A percentile compares a stretch with the other conserved stretches of the same genome.
Conservation (phyloP, 1,140 invertebrate species). For the Cephus cinctus region DNA sequence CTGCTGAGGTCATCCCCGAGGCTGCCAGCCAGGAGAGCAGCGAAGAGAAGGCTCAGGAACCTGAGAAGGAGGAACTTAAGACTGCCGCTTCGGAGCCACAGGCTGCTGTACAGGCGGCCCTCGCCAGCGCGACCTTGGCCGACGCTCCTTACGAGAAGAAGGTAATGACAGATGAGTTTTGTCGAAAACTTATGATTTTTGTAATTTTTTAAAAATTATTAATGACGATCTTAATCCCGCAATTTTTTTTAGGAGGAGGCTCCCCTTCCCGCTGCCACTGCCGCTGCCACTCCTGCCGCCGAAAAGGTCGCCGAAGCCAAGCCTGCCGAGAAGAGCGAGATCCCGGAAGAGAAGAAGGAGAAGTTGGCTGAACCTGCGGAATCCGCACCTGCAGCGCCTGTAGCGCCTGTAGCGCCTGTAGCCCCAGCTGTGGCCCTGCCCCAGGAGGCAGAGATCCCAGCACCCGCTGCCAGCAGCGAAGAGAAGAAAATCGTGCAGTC, state of each 20-base stretch:
- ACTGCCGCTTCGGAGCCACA: conserved; percentile 23
- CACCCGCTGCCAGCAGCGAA: conserved; percentile 2
- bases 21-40: conserved; percentile 8
- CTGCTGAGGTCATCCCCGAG: background rate
- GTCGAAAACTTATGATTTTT: background rate
- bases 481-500: too few species aligned
- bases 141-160: conserved; percentile 19
- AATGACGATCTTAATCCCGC: too few species aligned
- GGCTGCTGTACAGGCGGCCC: conserved; percentile 15
- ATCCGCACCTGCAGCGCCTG: background rate
- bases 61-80: conserved; percentile 26
- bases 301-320: conserved; percentile 20
- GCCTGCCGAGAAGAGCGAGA: conserved; percentile 7
- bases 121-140: conserved; percentile 8
- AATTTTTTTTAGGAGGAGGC: too few species aligned
- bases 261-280: too few species aligned
- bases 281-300: too few species aligned
- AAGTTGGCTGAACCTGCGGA: conserved; percentile 12
- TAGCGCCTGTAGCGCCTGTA: background rate
- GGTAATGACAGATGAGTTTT: conserved; percentile 15
- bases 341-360: conserved; percentile 7
- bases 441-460: conserved; percentile 8
- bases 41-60: conserved; percentile 9
- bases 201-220: too few species aligned
- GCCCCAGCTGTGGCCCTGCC: background rate